Evolutionary conservation across 2,797 vertebrate species (phyloP).

Genomic region (Syndactyla subalaris): DNA sequence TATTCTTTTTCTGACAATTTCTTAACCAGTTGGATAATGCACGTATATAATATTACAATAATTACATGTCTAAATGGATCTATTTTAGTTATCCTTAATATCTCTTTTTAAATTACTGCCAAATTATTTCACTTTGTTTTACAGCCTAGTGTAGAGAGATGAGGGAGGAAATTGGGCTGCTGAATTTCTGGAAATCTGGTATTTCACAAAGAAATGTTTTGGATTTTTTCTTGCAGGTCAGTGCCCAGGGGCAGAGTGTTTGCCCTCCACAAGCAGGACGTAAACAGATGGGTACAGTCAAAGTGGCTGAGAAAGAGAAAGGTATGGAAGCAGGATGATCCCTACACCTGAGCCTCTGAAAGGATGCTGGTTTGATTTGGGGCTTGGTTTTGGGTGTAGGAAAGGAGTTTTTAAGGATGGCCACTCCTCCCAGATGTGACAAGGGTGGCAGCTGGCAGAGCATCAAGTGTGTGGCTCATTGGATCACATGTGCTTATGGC

Average conservation of each 20-base stretch:
- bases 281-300: constrained; percentile 53
- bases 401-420: not conserved
- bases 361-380: not conserved
- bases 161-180: not conserved
- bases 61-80: not conserved
- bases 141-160: not conserved
- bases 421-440: not conserved
- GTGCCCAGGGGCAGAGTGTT: not conserved
- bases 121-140: not conserved
- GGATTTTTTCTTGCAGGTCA: not conserved
- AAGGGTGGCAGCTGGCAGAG: not conserved
- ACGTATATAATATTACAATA: too few relatives aligned
- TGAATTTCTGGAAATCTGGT: not conserved
- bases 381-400: fast-evolving
- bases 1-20: not conserved
- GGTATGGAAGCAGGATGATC: constrained; percentile 50
- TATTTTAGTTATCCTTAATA: not conserved
- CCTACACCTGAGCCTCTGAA: not conserved
- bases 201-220: not conserved
- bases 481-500: fast-evolving
- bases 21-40: not conserved
- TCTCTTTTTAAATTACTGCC: not conserved
- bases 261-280: not conserved
- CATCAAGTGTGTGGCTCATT: fast-evolving
- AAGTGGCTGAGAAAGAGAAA: constrained; percentile 67